phyloP scores from a whole-genome alignment of 1,140 invertebrate genomes.

The Reticulitermes speratus region DNA sequence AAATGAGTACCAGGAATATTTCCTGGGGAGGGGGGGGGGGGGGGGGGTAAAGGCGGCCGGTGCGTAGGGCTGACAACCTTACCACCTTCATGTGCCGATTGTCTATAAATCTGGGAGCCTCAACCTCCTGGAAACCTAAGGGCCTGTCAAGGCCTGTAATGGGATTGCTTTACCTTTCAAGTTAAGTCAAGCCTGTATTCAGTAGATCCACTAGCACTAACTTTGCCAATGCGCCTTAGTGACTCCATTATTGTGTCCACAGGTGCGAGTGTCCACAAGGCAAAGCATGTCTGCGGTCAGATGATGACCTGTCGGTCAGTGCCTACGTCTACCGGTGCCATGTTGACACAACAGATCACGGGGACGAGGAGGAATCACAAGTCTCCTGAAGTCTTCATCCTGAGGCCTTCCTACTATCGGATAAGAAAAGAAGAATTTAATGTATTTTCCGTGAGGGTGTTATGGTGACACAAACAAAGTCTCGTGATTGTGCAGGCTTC shows the following conservation, averaged over 20 bases:
- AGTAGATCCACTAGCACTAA: neutral
- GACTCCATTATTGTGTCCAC: slow-evolving; percentile 20
- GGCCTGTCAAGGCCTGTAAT: too few relatives aligned
- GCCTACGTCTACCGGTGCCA: slow-evolving; percentile 61
- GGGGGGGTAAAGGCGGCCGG: too few relatives aligned
- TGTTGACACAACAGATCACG: slow-evolving; percentile 39
- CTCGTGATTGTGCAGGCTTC: neutral
- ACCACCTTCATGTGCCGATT: too few relatives aligned
- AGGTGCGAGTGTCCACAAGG: slow-evolving; percentile 57
- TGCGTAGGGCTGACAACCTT: too few relatives aligned
- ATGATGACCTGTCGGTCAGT: slow-evolving; percentile 58
- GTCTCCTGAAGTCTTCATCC: neutral
- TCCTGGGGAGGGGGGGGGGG: too few relatives aligned
- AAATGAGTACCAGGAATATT: too few relatives aligned
- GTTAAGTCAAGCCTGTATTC: too few relatives aligned
- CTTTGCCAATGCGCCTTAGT: neutral
- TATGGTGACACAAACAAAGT: neutral
- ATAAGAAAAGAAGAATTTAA: neutral
- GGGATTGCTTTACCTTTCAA: too few relatives aligned
- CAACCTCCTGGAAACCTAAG: too few relatives aligned
- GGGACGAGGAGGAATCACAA: neutral
- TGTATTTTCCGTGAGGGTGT: neutral
- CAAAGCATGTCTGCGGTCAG: slow-evolving; percentile 51
- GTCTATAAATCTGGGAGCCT: too few relatives aligned
- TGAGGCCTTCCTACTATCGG: neutral